Evolutionary conservation across 30 jellyfish, hydroid and myxozoan species (phyloP).

Genomic region (Hydractinia symbiolongicarpus): DNA sequence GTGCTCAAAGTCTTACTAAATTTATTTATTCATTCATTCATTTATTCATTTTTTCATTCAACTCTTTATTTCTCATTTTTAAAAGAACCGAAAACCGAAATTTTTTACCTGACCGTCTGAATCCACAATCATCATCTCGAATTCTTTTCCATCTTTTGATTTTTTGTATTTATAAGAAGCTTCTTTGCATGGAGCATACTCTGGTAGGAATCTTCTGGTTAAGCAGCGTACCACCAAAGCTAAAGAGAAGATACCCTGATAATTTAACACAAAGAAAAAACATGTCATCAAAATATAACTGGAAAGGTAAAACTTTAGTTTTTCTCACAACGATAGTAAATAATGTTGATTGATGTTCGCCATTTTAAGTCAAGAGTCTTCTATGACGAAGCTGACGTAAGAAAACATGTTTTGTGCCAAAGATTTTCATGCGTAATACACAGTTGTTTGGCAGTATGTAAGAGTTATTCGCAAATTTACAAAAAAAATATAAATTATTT

Average conservation of each 20-base stretch:
- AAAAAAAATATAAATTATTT: no score
- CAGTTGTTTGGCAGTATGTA: no score
- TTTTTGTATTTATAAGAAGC: constrained; percentile 49
- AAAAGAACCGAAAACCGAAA: neutral
- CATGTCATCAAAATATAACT: constrained; percentile 14
- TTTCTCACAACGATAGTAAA: no score
- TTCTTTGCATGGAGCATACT: constrained; percentile 63
- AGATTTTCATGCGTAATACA: no score
- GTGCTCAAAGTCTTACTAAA: no score
- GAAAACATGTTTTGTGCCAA: no score
- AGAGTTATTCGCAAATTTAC: no score
- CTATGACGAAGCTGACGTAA: no score
- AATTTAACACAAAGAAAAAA: neutral
- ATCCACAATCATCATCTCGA: constrained; percentile 10
- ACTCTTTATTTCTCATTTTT: neutral
- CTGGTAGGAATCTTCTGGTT: constrained; percentile 77
- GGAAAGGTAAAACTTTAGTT: no score
- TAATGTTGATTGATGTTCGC: no score
- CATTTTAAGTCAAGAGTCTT: no score
- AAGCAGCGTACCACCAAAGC: constrained; percentile 87
- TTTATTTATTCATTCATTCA: neutral
- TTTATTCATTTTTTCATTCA: no score
- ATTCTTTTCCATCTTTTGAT: neutral
- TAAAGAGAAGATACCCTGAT: neutral
- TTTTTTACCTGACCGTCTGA: constrained; percentile 24